These are phyloP conservation scores for Temnothorax longispinosus DNA, from an alignment of 1,140 invertebrate species.

Conservation along the genomic window DNA sequence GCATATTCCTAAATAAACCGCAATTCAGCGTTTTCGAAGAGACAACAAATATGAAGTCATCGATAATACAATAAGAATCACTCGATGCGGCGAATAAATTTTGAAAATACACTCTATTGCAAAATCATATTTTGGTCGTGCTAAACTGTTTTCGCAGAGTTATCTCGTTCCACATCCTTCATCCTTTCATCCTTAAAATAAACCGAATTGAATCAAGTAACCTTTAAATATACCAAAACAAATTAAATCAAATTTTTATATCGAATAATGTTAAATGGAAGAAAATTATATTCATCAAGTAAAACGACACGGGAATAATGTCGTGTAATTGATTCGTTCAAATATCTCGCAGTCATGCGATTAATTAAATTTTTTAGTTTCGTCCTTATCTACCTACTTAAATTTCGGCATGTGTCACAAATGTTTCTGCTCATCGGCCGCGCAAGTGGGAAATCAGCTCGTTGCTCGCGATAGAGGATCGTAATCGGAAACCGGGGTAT, in stretches of 20 bases:
- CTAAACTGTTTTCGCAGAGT: background rate
- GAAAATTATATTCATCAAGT: background rate
- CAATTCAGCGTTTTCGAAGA: slow-evolving; percentile 32
- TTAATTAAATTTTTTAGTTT: background rate
- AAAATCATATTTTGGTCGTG: background rate
- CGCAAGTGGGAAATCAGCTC: slow-evolving; percentile 30
- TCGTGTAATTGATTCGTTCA: background rate
- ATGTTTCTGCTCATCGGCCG: slow-evolving; percentile 6
- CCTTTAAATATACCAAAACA: background rate
- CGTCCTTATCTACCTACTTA: background rate
- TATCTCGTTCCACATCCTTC: background rate
- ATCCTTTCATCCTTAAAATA: background rate
- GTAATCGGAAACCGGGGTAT: slow-evolving; percentile 46
- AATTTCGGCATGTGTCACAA: slow-evolving; percentile 6
- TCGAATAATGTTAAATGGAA: background rate
- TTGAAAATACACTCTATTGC: background rate
- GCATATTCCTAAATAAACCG: slow-evolving; percentile 4
- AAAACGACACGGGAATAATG: background rate
- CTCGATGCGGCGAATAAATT: background rate
- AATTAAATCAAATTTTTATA: background rate
- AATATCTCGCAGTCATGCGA: background rate
- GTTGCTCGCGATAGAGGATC: slow-evolving; percentile 11
- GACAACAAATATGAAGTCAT: slow-evolving; percentile 21
- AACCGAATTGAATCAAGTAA: background rate
- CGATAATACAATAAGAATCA: background rate